Conservation (phyloP, 2,113 vertebrate genomes). For the Psophia crepitans region DNA sequence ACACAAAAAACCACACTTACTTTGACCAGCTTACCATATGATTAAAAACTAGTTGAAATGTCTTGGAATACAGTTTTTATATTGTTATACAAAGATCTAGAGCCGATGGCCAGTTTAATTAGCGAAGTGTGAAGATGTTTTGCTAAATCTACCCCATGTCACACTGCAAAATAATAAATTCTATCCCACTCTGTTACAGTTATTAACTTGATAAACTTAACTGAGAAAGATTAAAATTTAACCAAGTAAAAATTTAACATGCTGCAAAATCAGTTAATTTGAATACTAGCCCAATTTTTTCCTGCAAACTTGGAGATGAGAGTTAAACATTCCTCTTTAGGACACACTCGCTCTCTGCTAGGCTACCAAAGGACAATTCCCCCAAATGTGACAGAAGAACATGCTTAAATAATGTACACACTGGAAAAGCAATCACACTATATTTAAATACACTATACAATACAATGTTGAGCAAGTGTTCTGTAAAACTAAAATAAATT, state of each 20-base stretch:
- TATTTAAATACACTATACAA: neutral
- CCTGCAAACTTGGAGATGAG: neutral
- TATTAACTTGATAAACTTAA: slow-evolving; percentile 59
- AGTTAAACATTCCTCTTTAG: neutral
- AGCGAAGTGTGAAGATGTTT: neutral
- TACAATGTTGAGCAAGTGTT: neutral
- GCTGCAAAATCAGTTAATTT: neutral
- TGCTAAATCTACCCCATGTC: neutral
- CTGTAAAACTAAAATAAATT: slow-evolving; percentile 43
- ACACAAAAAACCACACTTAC: neutral
- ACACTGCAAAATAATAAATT: slow-evolving; percentile 52
- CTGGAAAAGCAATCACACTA: neutral
- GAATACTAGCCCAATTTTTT: neutral
- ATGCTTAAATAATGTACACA: neutral
- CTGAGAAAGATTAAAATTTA: slow-evolving; percentile 48
- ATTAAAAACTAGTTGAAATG: neutral
- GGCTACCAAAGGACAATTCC: neutral
- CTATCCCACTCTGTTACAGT: slow-evolving; percentile 8
- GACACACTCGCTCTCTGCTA: neutral
- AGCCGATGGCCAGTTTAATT: slow-evolving; percentile 45
- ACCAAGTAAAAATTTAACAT: neutral
- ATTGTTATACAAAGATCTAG: neutral
- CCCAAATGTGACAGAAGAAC: neutral
- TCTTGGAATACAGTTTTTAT: slow-evolving; percentile 2
- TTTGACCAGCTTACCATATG: slow-evolving; percentile 38